Evolutionary conservation across 1,140 invertebrate species (phyloP), one percentile per base, ranked within the genome.

Genomic region (Bathynomus jamesi): DNA sequence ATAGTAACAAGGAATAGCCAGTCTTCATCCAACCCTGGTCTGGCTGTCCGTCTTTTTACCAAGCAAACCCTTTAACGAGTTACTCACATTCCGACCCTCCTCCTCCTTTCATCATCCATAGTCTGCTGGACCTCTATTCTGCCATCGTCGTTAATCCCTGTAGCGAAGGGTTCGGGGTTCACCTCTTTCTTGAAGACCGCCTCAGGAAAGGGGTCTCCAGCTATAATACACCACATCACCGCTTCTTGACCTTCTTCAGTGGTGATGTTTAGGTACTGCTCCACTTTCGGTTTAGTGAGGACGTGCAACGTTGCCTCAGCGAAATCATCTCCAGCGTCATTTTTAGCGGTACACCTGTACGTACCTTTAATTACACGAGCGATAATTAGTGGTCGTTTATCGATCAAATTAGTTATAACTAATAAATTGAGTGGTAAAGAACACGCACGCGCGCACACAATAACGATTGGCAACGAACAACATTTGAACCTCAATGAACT

Each of bases 11-110:
- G n/a, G n/a, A n/a, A n/a, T n/a, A n/a, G n/a, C n/a, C n/a, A n/a
- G n/a, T n/a, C n/a, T n/a, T n/a, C n/a, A n/a, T n/a, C n/a, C n/a
- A n/a, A n/a, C n/a, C n/a, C n/a, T n/a, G n/a, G n/a, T n/a, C n/a
- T n/a, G n/a, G n/a, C n/a, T n/a, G n/a, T n/a, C n/a, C n/a, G n/a
- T n/a, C n/a, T n/a, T n/a, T n/a, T n/a, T n/a, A n/a, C n/a, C n/a
- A n/a, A n/a, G n/a, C n/a, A n/a, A n/a, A n/a, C n/a, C n/a, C n/a
- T n/a, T n/a, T n/a, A 78, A 71, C 5, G 77, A 73, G 13, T 24
- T 68, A 93, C 92, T 93, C 87, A 95, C 92, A 92, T 91, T 85
- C 95, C 95, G 85, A 96, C 65, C 53, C 78, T 53, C n/a, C n/a
- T n/a, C 46, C 72, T 68, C n/a, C n/a, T n/a, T 27, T 77, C 67